Percentiles rank a stretch among this genome's conserved stretches.
These are phyloP conservation scores for Pollimyrus isidori DNA, from an alignment of 2,113 vertebrate species.

Conservation along the genomic window DNA sequence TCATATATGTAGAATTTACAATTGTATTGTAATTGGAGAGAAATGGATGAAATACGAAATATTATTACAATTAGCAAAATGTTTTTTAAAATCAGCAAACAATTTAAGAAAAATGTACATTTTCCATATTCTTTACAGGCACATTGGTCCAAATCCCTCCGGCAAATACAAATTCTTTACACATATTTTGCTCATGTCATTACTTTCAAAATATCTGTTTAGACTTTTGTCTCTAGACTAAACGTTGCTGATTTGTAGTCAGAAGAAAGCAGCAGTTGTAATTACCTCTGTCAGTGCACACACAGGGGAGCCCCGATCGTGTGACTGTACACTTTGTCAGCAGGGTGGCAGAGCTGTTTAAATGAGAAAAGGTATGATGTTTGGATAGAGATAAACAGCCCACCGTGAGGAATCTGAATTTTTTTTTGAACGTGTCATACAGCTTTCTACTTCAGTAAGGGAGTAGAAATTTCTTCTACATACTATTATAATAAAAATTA, in stretches of 20 bases:
- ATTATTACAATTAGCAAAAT: neutral
- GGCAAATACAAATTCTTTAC: neutral
- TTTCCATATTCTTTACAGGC: neutral
- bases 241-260: slow-evolving; percentile 8
- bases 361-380: neutral
- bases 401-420: neutral
- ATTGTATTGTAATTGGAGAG: neutral
- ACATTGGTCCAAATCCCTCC: neutral
- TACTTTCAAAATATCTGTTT: neutral
- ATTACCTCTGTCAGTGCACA: neutral
- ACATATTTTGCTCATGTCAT: neutral
- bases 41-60: neutral
- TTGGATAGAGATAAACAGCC: neutral
- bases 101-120: neutral
- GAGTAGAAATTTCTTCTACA: neutral
- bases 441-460: neutral
- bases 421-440: neutral
- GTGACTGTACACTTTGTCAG: neutral
- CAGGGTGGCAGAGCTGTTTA: neutral
- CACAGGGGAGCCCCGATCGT: neutral
- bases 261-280: neutral
- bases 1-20: neutral
- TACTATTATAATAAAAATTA: neutral
- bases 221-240: neutral
- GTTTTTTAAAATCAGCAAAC: neutral